Evolutionary conservation across 2,888 invertebrate species (phyloP).

Genomic region (Apantesis nais): DNA sequence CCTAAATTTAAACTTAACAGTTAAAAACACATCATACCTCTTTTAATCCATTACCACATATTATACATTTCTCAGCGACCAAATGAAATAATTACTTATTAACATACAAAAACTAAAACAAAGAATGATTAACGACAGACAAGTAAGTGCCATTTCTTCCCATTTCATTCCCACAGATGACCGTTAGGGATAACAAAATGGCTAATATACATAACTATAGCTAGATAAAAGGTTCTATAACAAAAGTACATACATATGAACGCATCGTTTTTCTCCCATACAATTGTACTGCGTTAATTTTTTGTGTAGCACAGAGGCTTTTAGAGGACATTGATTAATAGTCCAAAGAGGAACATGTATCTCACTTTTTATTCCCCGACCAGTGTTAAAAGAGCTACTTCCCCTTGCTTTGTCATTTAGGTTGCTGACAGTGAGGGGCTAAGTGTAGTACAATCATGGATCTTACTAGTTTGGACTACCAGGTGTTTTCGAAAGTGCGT

Average conservation of each 20-base stretch:
- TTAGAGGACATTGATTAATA: conserved; percentile 79
- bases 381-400: conserved; percentile 45
- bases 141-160: conserved; percentile 24
- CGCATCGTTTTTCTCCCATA: conserved; percentile 47
- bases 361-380: conserved; percentile 54
- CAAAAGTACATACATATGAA: conserved; percentile 40
- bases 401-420: conserved; percentile 29
- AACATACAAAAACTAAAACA: conserved; percentile 8
- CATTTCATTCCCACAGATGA: conserved; percentile 24
- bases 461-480: conserved; percentile 46
- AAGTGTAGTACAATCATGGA: conserved; percentile 37
- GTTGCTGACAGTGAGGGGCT: conserved; percentile 24
- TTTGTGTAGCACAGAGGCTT: conserved; percentile 75
- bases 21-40: no score
- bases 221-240: conserved; percentile 34
- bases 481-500: conserved; percentile 59
- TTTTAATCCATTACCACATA: not conserved
- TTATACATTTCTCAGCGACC: not conserved
- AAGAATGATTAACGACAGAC: conserved; percentile 7
- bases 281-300: conserved; percentile 58
- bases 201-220: conserved; percentile 47
- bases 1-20: no score
- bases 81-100: not conserved
- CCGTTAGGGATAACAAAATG: conserved; percentile 46
- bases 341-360: conserved; percentile 68